A percentile compares a stretch with the other conserved stretches of the same genome.
Evolutionary conservation across 1,140 invertebrate genomes (phyloP).

Genomic region (Habropoda laboriosa): DNA sequence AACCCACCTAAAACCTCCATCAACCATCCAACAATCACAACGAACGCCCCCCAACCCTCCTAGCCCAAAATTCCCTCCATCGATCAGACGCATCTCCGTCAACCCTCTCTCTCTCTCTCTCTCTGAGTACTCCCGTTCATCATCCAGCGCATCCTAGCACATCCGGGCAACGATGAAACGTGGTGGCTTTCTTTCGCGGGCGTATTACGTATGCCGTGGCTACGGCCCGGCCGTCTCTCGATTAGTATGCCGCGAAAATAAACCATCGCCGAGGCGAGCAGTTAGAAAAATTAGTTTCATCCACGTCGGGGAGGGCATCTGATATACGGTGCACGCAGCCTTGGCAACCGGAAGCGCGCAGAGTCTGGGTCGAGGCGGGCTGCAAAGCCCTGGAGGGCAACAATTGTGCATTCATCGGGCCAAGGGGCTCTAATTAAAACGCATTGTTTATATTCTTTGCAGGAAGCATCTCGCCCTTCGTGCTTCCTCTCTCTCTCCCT

Average conservation of each 20-base stretch:
- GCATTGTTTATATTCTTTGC: constrained; percentile 80
- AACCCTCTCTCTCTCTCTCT: too few relatives aligned
- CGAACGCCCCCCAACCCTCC: too few relatives aligned
- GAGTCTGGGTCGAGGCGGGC: constrained; percentile 46
- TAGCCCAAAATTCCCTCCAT: too few relatives aligned
- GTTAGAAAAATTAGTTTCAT: constrained; percentile 66
- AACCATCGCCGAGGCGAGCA: constrained; percentile 39
- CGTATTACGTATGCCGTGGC: constrained; percentile 24
- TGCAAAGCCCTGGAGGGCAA: constrained; percentile 67
- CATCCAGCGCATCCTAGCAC: too few relatives aligned
- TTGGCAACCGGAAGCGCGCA: constrained; percentile 39
- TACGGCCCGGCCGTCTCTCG: not conserved
- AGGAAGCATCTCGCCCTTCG: constrained; percentile 63
- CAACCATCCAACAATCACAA: too few relatives aligned
- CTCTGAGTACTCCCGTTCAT: too few relatives aligned
- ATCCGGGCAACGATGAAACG: not conserved
- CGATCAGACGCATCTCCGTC: too few relatives aligned
- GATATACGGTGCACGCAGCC: constrained; percentile 59
- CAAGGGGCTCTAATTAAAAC: constrained; percentile 79
- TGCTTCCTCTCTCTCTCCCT: not conserved
- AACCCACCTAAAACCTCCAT: too few relatives aligned
- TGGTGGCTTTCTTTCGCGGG: not conserved
- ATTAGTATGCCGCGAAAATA: constrained; percentile 68
- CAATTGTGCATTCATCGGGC: constrained; percentile 77
- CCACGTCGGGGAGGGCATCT: constrained; percentile 44